Evolutionary conservation across 2,113 vertebrate species (phyloP).

Genomic region (Dipodomys spectabilis): DNA sequence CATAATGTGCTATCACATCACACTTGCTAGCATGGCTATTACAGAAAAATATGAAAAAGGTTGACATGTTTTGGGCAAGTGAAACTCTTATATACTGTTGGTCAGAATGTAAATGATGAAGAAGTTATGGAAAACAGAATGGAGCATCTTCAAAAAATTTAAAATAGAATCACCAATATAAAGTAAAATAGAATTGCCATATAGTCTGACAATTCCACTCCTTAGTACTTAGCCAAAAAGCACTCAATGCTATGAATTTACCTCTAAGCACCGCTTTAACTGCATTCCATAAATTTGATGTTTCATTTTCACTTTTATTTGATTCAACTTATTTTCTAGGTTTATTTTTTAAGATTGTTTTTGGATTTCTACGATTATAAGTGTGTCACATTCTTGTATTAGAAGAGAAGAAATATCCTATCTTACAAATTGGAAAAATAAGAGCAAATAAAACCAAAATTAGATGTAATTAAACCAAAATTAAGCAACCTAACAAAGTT

Average conservation of each 20-base stretch:
- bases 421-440: background rate
- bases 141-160: background rate
- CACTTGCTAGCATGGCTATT: background rate
- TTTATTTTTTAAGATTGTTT: background rate
- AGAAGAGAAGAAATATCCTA: background rate
- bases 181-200: background rate
- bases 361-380: background rate
- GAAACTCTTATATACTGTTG: background rate
- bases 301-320: background rate
- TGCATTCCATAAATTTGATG: background rate
- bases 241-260: background rate
- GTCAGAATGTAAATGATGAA: background rate
- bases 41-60: background rate
- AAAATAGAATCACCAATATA: background rate
- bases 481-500: background rate
- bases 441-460: background rate
- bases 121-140: background rate
- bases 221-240: background rate
- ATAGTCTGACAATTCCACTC: background rate
- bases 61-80: background rate
- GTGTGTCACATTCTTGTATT: background rate
- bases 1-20: no score
- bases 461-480: background rate
- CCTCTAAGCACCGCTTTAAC: background rate
- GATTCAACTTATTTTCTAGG: background rate